Conservation (phyloP, 2,888 invertebrate species). For the Orthosia incerta region DNA sequence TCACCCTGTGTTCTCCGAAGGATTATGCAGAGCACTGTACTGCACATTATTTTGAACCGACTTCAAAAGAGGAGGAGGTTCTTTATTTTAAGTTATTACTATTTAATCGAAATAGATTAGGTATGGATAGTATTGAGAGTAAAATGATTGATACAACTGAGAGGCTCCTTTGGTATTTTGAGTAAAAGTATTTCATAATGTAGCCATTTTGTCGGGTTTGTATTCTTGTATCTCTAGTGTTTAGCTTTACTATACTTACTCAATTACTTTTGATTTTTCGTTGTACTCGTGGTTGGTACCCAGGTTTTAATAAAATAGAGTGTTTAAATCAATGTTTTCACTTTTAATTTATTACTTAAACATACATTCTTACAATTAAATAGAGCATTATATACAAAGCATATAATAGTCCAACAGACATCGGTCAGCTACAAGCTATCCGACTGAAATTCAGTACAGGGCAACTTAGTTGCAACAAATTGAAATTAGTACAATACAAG, state of each 20-base stretch:
- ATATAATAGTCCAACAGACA: slow-evolving; percentile 72
- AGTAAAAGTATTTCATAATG: slow-evolving; percentile 9
- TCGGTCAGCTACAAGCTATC: slow-evolving; percentile 72
- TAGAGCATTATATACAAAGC: slow-evolving; percentile 83
- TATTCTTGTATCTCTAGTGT: not conserved
- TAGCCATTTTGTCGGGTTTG: not conserved
- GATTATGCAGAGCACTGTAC: no score
- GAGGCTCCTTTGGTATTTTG: slow-evolving; percentile 9
- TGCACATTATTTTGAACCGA: no score
- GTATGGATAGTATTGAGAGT: slow-evolving; percentile 24
- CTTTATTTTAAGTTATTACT: slow-evolving; percentile 27
- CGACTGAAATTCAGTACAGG: slow-evolving; percentile 74
- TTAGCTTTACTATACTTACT: not conserved
- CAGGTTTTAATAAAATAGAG: slow-evolving; percentile 55
- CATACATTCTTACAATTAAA: slow-evolving; percentile 69
- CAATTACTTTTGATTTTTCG: not conserved
- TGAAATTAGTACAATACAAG: slow-evolving; percentile 71
- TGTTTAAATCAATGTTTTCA: slow-evolving; percentile 62
- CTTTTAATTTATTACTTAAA: slow-evolving; percentile 73
- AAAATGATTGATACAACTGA: slow-evolving; percentile 28
- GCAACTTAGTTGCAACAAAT: slow-evolving; percentile 84
- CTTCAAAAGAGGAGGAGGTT: no score
- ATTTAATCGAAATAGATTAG: slow-evolving; percentile 51
- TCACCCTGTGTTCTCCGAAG: no score
- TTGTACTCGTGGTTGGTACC: not conserved